Base-by-base conservation (phyloP, 2,888 invertebrate species). In the Andrena camellia region DNA sequence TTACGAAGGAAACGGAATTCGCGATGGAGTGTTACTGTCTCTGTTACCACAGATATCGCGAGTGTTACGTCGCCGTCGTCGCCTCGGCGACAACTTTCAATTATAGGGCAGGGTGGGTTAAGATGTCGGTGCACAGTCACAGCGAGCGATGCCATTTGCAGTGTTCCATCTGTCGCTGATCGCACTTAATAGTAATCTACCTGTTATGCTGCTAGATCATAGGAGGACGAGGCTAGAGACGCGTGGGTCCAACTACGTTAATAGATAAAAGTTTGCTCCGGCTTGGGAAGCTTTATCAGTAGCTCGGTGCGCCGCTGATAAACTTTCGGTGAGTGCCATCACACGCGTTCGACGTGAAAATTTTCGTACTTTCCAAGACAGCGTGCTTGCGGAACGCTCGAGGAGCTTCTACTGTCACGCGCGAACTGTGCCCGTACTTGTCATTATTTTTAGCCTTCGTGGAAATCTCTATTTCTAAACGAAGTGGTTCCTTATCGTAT, bases 401-500 rank as follows among this genome's bases (percentile, higher is more conserved):
- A 8, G 48, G 10, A 26, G 73, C 54, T 48, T 48, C 57, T 33
- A 69, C 17, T 8, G 72, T 67, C 35, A 35, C 54, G 20, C 48
- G 62, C 42, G 29, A 52, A 66, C 8, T n/a, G n/a, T 29, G 42
- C 31, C 17, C 17, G 48, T 63, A 69, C 20, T 33, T 66, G 23
- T 54, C 60, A 26, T 83, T 86, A 86, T 82, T 86, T 71, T 72
- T 62, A 59, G 31, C 71, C 42, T 57, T 54, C 57, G 52, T 23
- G 57, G 60, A 78, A 62, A 35, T 52, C 74, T 83, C 66, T 72
- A 85, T 84, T 67, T 70, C 33, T 73, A 29, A 8, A 10, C 64
- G 8, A 85, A 70, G 72, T 67, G 73, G 67, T 73, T 67, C 81
- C 69, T 64, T 71, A 64, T 10, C 42, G 10, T 83, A 48, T 63